phyloP scores from a whole-genome alignment of 2,797 vertebrate genomes.

The Halcyon smyrnensis region DNA sequence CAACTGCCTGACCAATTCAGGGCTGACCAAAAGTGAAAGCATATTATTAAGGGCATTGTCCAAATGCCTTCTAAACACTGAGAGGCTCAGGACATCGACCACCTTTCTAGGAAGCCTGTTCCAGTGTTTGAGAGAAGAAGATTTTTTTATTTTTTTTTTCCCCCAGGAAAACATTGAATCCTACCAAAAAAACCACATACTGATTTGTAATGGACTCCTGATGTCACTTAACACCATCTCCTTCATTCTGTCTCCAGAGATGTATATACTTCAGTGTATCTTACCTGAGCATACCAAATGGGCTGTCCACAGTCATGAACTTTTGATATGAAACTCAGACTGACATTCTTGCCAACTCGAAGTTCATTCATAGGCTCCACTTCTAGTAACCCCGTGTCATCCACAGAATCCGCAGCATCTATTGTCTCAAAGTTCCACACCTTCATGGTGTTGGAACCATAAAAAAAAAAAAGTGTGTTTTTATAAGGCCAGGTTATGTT shows the following conservation, averaged over 20 bases:
- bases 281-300: conserved; percentile 95
- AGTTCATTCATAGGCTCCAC: conserved; percentile 92
- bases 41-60: background rate
- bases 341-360: conserved; percentile 84
- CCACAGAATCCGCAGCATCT: conserved; percentile 80
- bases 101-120: background rate
- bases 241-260: background rate
- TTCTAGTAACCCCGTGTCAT: conserved; percentile 83
- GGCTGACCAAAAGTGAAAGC: background rate
- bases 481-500: background rate
- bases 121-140: background rate
- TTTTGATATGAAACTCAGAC: conserved; percentile 87
- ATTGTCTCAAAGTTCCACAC: conserved; percentile 91
- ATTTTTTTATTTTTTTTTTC: background rate
- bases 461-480: background rate
- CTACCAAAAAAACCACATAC: background rate
- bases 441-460: conserved; percentile 72
- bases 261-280: background rate
- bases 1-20: background rate
- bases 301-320: conserved; percentile 79
- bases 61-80: background rate
- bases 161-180: background rate
- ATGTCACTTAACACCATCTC: background rate
- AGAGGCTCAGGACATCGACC: background rate
- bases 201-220: background rate